phyloP scores from a whole-genome alignment of 2,113 vertebrate species.

The Pseudorhombus dupliciocellatus region DNA sequence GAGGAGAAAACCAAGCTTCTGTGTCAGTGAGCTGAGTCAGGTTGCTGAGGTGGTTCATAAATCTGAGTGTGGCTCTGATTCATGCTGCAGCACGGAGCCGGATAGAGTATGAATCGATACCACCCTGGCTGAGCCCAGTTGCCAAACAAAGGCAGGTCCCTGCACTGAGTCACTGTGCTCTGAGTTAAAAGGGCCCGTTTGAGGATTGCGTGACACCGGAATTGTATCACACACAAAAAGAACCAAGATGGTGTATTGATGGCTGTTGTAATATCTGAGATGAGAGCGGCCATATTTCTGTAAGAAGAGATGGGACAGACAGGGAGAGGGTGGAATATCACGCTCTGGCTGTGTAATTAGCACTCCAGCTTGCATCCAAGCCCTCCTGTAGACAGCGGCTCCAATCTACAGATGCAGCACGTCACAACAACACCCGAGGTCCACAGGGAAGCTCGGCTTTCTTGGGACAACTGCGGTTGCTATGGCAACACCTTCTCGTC shows the following conservation, averaged over 20 bases:
- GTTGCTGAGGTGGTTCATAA: background rate
- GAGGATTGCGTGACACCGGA: background rate
- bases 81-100: conserved; percentile 18
- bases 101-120: conserved; percentile 33
- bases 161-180: background rate
- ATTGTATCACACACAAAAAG: conserved; percentile 14
- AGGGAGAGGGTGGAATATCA: conserved; percentile 47
- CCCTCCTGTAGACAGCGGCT: conserved; percentile 62
- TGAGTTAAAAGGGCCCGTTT: conserved; percentile 1
- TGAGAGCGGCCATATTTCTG: conserved; percentile 13
- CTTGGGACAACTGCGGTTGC: conserved; percentile 61
- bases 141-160: conserved; percentile 33
- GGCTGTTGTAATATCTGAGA: conserved; percentile 10
- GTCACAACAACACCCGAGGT: conserved; percentile 50
- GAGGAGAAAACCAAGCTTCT: background rate
- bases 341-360: conserved; percentile 68
- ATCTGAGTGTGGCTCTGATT: conserved; percentile 29
- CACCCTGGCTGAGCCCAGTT: background rate
- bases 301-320: background rate
- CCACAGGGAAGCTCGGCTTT: conserved; percentile 51
- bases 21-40: background rate
- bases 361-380: conserved; percentile 57
- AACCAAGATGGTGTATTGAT: conserved; percentile 35
- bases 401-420: conserved; percentile 40
- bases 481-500: conserved; percentile 66